These are phyloP conservation scores for Diplogasteroides magnus DNA, from an alignment of 1,140 invertebrate genomes.

Conservation along the genomic window DNA sequence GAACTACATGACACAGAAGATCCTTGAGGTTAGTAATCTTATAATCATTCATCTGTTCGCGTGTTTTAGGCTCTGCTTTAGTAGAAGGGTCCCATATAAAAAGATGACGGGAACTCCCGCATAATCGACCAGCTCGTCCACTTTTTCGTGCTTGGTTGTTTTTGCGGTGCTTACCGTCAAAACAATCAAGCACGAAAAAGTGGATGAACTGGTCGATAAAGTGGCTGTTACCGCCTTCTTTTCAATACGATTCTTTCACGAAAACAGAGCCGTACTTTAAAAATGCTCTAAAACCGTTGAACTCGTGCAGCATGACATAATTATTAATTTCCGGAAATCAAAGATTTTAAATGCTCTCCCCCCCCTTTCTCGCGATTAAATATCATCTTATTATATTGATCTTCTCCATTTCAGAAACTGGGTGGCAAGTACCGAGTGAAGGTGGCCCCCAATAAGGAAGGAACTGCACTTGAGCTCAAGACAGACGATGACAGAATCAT, in stretches of 20 bases:
- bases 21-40: constrained; percentile 32
- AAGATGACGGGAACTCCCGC: too few relatives aligned
- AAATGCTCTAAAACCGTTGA: background rate
- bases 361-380: background rate
- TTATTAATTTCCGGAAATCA: background rate
- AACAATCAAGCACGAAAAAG: too few relatives aligned
- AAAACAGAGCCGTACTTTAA: background rate
- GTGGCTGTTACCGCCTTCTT: too few relatives aligned
- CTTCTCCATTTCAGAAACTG: constrained; percentile 35
- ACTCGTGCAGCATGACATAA: background rate
- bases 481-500: constrained; percentile 26
- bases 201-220: too few relatives aligned
- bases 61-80: background rate
- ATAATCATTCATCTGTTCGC: background rate
- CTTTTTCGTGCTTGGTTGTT: too few relatives aligned
- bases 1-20: constrained; percentile 35
- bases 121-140: too few relatives aligned
- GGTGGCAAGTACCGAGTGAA: constrained; percentile 29
- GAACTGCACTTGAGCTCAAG: constrained; percentile 27
- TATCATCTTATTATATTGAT: background rate
- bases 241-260: background rate
- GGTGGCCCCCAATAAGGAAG: constrained; percentile 30
- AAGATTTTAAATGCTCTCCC: constrained; percentile 1
- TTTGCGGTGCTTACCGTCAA: too few relatives aligned
- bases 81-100: background rate